Evolutionary conservation across 1,140 invertebrate genomes (phyloP), one percentile per base, ranked within the genome.

Genomic region (Drosophila arawakana): DNA sequence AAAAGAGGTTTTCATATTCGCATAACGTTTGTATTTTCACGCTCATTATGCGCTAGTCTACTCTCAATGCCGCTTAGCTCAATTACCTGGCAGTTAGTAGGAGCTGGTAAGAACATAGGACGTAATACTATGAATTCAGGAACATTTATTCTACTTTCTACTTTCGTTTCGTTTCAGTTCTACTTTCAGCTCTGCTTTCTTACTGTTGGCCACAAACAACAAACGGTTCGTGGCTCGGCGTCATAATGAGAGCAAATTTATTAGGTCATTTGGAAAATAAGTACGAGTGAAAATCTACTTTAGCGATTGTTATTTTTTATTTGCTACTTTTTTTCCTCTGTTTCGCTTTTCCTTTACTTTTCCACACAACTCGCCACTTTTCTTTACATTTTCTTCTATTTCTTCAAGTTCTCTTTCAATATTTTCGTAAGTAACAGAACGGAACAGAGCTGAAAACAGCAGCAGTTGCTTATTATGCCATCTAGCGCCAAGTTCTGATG

Each of bases 211-310:
- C 79, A 39, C 68, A 88, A 85, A 76, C 25, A 30, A 30, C 72
- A 82, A 76, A 63, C 58, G 39, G 72, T 85, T 86, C 84, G 84
- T 89, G 84, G 84, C 85, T 63, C 63, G 72, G 78, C 80, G 84
- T 89, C 84, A 89, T 89, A 89, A 89, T 89, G 85, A 89, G 84
- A 73, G 82, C 72, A 89, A 89, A 89, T 89, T 89, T 89, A 89
- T 89, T 89, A 85, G 84, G 84, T 89, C 84, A 89, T 89, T 89
- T 89, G 78, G 74, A 81, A 81, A 89, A 84, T 89, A 54, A 54
- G 50, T 54, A 90, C 78, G 74, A 84, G 75, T 67, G 61, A 75
- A 78, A 89, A 89, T 89, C 81, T 80, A 84, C 77, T 73, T 63
- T 60, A 59, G 54, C 15, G 50, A 54, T 68, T 75, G 41, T 35